Base-by-base conservation (phyloP, 2,113 vertebrate genomes). In the Phainopepla nitens region DNA sequence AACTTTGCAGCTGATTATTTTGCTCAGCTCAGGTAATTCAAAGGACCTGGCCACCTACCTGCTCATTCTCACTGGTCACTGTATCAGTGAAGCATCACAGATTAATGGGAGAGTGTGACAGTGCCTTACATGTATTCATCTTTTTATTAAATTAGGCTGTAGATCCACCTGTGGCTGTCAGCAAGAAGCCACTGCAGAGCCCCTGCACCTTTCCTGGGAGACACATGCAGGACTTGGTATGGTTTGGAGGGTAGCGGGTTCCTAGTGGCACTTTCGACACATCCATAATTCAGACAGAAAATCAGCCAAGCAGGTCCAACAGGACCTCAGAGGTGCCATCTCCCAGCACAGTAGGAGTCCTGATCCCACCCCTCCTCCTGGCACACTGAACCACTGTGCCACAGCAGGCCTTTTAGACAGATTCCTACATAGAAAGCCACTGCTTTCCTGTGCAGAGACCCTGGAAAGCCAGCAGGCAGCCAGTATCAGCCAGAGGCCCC, bases 201-300 rank as follows among this genome's bases (percentile, higher is more conserved):
- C 33, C 18, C 54, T n/a, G 51, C 39, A 25, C 5, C 6, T 10
- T 83, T 69, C 41, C 49, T 57, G 58, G 44, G 53, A 79, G 84
- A 70, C 12, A 17, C 3, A 14, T 0, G 4, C 31, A 33, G 36
- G 44, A 35, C 9, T 18, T 5, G 15, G 16, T 23, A 27, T 0
- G 0, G 51, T 39, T 82, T 42, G 44, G 65, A 72, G 5, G 5
- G 35, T 23, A 35, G 13, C 5, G 39, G 24, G 25, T 1, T 80
- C 44, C 57, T 27, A 29, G 33, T 25, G 17, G 19, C 54, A 27
- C 62, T 73, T 31, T 15, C 8, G 29, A 41, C 49, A 42, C 7
- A 7, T 41, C 31, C 0, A 0, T 39, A 39, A 60, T 29, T 42
- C 72, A 47, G 81, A 66, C 10, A 29, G 19, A 28, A 18, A 60